Base-by-base conservation (phyloP, 2,888 invertebrate genomes). In the Abscondita cerata region DNA sequence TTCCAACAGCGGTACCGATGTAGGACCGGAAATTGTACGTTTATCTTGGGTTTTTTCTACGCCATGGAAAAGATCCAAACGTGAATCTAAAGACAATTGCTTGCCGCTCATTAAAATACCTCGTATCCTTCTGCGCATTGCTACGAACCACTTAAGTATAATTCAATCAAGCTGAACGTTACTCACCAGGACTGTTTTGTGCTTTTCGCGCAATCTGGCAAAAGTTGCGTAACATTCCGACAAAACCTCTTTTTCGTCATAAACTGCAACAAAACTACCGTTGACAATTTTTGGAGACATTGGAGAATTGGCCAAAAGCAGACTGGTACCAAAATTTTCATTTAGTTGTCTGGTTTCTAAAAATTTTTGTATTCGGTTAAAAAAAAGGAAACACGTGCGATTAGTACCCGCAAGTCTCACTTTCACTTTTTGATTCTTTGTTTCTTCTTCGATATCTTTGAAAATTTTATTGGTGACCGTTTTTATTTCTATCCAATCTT, bases 231-330 rank as follows among this genome's bases (percentile, higher is more conserved):
- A 87, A 73, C 90, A 91, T 50, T 91, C 90, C 11, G 86, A 86
- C 66, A 92, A 82, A 4, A 89, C 84, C 72, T 91, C 91, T 50
- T 87, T 87, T 60, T 89, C 89, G 76, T 96, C 95, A 72, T 93
- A 93, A 65, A 96, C 91, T 19, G 95, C 96, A 0, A 91, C 95
- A 79, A 95, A 96, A 48, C 94, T 95, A 2, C 95, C 96, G 72
- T 96, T 95, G 1, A 96, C 95, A 52, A 98, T 92, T 83, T 97
- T 98, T 0, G 98, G 98, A 3, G 96, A 96, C 91, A 95, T 93
- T 0, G 97, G 97, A 1, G 95, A 94, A 80, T 98, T 98, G 51
- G 96, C 93, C 50, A 98, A 83, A 18, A 98, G 85, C 1, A 98
- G 85, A 75, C 96, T 96, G 46, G 97, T 94, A 34, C 97, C 97